phyloP scores from a whole-genome alignment of 2,888 invertebrate genomes.

The Netelia virgata region DNA sequence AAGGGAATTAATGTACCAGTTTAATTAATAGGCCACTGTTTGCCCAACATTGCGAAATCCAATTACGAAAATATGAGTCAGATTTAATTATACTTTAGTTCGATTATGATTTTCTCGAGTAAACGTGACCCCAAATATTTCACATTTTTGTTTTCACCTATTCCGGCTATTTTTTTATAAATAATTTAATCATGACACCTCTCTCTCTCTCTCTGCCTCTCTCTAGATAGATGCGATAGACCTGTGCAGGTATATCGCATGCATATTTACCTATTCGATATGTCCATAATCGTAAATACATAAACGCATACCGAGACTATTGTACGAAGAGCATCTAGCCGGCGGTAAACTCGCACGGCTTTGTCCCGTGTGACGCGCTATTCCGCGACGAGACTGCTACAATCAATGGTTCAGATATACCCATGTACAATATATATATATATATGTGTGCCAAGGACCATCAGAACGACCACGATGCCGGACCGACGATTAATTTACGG shows the following conservation, averaged over 20 bases:
- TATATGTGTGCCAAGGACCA: slow-evolving; percentile 23
- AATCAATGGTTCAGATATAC: slow-evolving; percentile 74
- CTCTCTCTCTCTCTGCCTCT: too few species aligned
- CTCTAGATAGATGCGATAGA: too few species aligned
- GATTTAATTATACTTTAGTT: too few species aligned
- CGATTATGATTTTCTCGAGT: too few species aligned
- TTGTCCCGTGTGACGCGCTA: slow-evolving; percentile 75
- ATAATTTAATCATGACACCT: too few species aligned
- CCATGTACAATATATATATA: slow-evolving; percentile 5
- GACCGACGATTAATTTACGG: slow-evolving; percentile 79
- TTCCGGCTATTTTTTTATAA: too few species aligned
- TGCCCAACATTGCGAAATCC: too few species aligned
- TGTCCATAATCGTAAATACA: slow-evolving; percentile 11
- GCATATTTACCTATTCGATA: background rate
- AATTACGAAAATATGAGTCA: too few species aligned
- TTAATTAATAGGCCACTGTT: too few species aligned
- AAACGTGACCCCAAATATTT: too few species aligned
- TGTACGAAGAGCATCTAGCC: slow-evolving; percentile 59
- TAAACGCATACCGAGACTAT: slow-evolving; percentile 58
- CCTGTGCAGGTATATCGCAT: background rate
- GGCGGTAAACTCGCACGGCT: slow-evolving; percentile 69
- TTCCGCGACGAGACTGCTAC: slow-evolving; percentile 72
- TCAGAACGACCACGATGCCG: slow-evolving; percentile 65
- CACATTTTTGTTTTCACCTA: too few species aligned
- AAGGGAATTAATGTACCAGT: too few species aligned